A percentile compares a stretch with the other conserved stretches of the same genome.
Evolutionary conservation across 2,797 vertebrate genomes (phyloP).

Genomic region (Antennarius maculatus): DNA sequence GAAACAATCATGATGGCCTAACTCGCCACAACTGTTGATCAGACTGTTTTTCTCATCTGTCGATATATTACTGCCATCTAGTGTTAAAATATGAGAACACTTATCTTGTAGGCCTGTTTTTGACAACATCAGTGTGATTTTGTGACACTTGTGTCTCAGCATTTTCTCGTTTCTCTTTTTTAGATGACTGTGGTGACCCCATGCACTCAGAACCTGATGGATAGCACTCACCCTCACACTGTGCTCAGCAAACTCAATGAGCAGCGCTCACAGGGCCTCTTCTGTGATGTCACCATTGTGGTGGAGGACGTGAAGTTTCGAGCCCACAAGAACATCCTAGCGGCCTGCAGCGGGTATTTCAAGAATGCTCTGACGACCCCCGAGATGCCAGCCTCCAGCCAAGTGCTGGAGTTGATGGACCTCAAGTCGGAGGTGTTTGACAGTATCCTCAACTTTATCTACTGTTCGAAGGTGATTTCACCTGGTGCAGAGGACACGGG

Average conservation of each 20-base stretch:
- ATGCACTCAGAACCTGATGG: conserved; percentile 88
- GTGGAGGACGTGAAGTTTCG: conserved; percentile 99
- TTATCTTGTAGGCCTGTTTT: conserved; percentile 1
- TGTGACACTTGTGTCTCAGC: conserved; percentile 6
- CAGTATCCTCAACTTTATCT: conserved; percentile 97
- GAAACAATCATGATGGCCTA: conserved; percentile 13
- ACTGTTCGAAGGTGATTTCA: conserved; percentile 91
- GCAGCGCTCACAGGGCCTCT: conserved; percentile 92
- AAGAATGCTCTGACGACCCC: conserved; percentile 90
- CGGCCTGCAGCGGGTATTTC: conserved; percentile 96
- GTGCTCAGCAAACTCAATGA: conserved; percentile 95
- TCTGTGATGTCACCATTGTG: conserved; percentile 97
- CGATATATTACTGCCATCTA: conserved; percentile 78
- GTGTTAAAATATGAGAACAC: conserved; percentile 62
- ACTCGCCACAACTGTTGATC: conserved; percentile 13
- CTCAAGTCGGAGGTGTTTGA: conserved; percentile 98
- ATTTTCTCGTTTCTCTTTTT: conserved; percentile 42
- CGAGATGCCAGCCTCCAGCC: conserved; percentile 87
- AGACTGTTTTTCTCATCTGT: conserved; percentile 34
- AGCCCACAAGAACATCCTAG: conserved; percentile 96
- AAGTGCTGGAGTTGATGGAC: conserved; percentile 94
- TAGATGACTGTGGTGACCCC: conserved; percentile 93
- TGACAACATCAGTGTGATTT: background rate
- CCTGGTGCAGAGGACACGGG: conserved; percentile 84
- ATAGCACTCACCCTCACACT: conserved; percentile 89